Evolutionary conservation across 2,113 vertebrate genomes (phyloP), one percentile per base, ranked within the genome.

Genomic region (Ictalurus furcatus): DNA sequence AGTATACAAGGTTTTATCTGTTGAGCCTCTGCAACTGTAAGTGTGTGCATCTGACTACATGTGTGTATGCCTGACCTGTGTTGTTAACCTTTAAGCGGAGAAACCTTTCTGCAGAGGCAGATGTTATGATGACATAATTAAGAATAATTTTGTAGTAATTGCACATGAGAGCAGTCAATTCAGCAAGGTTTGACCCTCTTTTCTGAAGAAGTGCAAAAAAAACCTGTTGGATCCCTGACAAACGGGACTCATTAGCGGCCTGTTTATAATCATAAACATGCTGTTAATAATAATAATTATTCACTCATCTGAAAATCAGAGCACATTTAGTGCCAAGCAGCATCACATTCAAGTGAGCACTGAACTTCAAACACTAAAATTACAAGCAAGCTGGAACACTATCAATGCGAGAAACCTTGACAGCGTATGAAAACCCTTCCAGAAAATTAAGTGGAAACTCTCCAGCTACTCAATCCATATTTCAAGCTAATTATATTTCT

Each of bases 71-170:
- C 11, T 85, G 90, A 59, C 80, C 82, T 67, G 7, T 58, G 48
- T 17, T 52, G 19, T 85, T 89, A 83, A 86, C 81, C 80, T 85
- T 69, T 73, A 40, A 5, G 73, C 52, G 11, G 19, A 85, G 65
- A 87, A 73, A 84, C 84, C 84, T 82, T 85, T 84, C 73, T 23
- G 74, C 40, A 12, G 59, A 88, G 59, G 74, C 76, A 88, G 73
- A 81, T 89, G 78, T 69, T 86, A 84, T 34, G 56, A 65, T 89
- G 87, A 83, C 74, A 79, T 89, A 90, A 90, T 91, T 83, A 90
- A 87, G 76, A 86, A 87, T 88, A 8, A 85, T 90, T 92, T 90
- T 56, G 4, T 78, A 87, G 76, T 88, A 90, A 91, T 69, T 88
- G 87, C 92, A 86, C 84, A 84, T 73, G 73, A 89, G 87, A 88